These are phyloP conservation scores for Epinotia bilunana DNA, from an alignment of 2,888 invertebrate genomes.

Conservation along the genomic window DNA sequence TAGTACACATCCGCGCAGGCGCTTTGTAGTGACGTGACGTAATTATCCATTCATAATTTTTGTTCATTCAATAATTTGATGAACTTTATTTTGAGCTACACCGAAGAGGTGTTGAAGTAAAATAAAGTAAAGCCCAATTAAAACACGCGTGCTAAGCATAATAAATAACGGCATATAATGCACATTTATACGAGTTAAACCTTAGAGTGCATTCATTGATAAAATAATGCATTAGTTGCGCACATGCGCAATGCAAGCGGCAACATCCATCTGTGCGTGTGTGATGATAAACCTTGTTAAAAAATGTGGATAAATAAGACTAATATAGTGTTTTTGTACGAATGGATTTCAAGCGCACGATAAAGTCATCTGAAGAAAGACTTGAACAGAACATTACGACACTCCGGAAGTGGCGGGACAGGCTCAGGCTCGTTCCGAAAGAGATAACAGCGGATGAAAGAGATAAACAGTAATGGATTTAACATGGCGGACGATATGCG, in stretches of 20 bases:
- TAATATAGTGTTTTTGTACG: slow-evolving; percentile 55
- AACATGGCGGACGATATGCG: slow-evolving; percentile 96
- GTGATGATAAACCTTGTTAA: slow-evolving; percentile 55
- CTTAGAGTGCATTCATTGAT: slow-evolving; percentile 77
- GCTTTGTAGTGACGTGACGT: slow-evolving; percentile 81
- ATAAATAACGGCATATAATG: slow-evolving; percentile 34
- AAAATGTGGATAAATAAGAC: slow-evolving; percentile 62
- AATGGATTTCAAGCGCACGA: slow-evolving; percentile 61
- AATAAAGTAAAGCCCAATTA: slow-evolving; percentile 4
- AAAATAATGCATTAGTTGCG: slow-evolving; percentile 70
- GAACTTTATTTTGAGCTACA: slow-evolving; percentile 50
- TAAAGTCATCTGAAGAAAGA: slow-evolving; percentile 65
- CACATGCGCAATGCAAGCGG: slow-evolving; percentile 78
- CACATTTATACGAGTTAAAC: slow-evolving; percentile 54
- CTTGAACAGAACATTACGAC: slow-evolving; percentile 83
- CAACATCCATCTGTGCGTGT: slow-evolving; percentile 59
- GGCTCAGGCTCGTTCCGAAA: slow-evolving; percentile 81
- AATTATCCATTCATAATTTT: slow-evolving; percentile 84
- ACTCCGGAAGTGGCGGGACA: slow-evolving; percentile 84
- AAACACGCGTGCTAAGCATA: not conserved
- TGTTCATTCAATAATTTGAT: slow-evolving; percentile 76
- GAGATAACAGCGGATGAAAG: slow-evolving; percentile 85
- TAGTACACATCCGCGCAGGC: slow-evolving; percentile 72
- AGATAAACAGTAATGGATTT: slow-evolving; percentile 91
- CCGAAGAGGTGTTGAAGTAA: slow-evolving; percentile 6